Evolutionary conservation across 2,888 invertebrate species (phyloP).

Genomic region (Strigamia crassipes): DNA sequence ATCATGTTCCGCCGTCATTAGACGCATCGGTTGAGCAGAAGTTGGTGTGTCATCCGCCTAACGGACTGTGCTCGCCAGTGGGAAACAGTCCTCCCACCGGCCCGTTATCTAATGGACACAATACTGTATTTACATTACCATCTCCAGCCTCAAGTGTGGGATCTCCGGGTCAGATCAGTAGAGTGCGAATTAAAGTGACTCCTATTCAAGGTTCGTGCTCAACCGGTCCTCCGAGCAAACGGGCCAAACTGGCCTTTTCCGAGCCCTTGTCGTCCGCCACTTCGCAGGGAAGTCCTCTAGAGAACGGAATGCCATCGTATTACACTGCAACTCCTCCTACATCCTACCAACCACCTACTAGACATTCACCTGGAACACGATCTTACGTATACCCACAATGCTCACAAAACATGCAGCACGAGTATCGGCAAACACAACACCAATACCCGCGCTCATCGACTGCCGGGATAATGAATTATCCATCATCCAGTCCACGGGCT

Average conservation of each 20-base stretch:
- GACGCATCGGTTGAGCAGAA: constrained; percentile 33
- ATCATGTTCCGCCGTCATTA: neutral
- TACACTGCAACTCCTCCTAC: neutral
- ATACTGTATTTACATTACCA: neutral
- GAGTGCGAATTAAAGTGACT: neutral
- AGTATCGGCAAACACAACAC: constrained; percentile 37
- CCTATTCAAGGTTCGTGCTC: constrained; percentile 19
- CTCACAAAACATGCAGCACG: constrained; percentile 33
- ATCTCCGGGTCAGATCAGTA: constrained; percentile 13
- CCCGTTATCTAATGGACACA: constrained; percentile 39
- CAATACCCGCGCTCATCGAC: constrained; percentile 20
- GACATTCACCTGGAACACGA: constrained; percentile 1
- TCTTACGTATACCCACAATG: constrained; percentile 39
- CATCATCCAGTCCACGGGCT: constrained; percentile 44
- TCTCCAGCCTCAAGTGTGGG: constrained; percentile 36
- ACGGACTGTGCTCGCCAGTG: constrained; percentile 44
- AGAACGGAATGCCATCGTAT: constrained; percentile 35
- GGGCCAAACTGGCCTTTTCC: neutral
- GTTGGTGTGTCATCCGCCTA: constrained; percentile 43
- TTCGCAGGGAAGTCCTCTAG: constrained; percentile 41
- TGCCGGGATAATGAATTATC: neutral
- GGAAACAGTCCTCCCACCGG: constrained; percentile 42
- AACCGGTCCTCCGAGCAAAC: constrained; percentile 1
- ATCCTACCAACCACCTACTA: neutral
- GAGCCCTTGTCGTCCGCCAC: neutral